A percentile compares a stretch with the other conserved stretches of the same genome.
phyloP scores from a whole-genome alignment of 2,113 vertebrate species.

The Calonectris borealis region DNA sequence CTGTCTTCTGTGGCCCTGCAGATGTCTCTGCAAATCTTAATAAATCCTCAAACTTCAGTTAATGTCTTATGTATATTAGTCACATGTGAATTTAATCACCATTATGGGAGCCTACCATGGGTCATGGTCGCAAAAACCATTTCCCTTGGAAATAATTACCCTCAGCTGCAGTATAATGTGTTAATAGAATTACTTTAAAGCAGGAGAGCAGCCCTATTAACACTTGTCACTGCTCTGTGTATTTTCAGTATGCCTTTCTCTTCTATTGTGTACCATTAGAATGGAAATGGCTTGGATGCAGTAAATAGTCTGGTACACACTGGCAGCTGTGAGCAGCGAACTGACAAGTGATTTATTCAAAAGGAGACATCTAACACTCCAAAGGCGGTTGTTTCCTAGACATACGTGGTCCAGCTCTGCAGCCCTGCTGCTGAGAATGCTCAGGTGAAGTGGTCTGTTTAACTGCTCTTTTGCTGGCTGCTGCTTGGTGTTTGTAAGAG shows the following conservation, averaged over 20 bases:
- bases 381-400: background rate
- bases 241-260: constrained; percentile 23
- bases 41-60: constrained; percentile 44
- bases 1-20: background rate
- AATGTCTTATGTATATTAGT: constrained; percentile 41
- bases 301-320: background rate
- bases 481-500: background rate
- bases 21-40: constrained; percentile 17
- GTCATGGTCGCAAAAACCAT: constrained; percentile 26
- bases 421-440: background rate
- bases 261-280: background rate
- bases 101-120: constrained; percentile 17
- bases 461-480: background rate
- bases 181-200: constrained; percentile 56
- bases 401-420: background rate
- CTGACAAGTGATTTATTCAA: background rate
- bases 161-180: constrained; percentile 49
- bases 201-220: constrained; percentile 38
- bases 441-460: background rate
- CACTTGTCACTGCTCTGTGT: constrained; percentile 8
- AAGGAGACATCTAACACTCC: background rate
- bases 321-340: background rate
- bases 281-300: background rate
- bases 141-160: constrained; percentile 65
- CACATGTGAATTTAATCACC: constrained; percentile 46